phyloP scores from a whole-genome alignment of 2,888 invertebrate species.

The Epirrhoe alternata region DNA sequence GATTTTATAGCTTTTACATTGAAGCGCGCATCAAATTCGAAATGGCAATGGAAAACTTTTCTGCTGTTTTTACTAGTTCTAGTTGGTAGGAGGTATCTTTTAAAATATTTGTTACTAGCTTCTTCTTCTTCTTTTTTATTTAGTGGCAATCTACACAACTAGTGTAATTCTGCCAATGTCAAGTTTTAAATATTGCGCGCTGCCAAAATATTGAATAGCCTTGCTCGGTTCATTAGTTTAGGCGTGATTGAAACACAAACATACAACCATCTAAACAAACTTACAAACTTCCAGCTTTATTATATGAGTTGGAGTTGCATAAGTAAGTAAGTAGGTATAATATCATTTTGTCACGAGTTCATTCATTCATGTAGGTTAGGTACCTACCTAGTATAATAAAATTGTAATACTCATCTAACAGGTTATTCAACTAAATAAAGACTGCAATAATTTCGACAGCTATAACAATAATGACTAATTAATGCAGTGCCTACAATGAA shows the following conservation, averaged over 20 bases:
- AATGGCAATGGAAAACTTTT: constrained; percentile 49
- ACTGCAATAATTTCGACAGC: constrained; percentile 20
- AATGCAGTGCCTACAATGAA: background rate
- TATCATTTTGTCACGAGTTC: background rate
- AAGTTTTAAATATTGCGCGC: too few species aligned
- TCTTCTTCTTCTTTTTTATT: too few species aligned
- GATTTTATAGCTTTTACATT: constrained; percentile 57
- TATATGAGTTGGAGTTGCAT: too few species aligned
- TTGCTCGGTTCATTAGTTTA: too few species aligned
- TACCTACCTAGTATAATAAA: background rate
- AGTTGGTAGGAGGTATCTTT: background rate
- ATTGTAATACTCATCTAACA: constrained; percentile 14
- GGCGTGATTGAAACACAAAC: too few species aligned
- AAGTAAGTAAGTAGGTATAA: background rate
- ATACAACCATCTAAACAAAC: too few species aligned
- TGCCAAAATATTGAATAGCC: too few species aligned
- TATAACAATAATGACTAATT: constrained; percentile 18
- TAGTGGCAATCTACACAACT: too few species aligned
- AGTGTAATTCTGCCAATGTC: too few species aligned
- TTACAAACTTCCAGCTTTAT: too few species aligned
- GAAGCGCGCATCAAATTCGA: constrained; percentile 48
- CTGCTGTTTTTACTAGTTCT: constrained; percentile 38
- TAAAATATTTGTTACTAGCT: too few species aligned
- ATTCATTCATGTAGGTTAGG: background rate
- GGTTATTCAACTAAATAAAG: constrained; percentile 13